phyloP scores from a whole-genome alignment of 2,797 vertebrate genomes.

The Scolopax bukidnonensis region DNA sequence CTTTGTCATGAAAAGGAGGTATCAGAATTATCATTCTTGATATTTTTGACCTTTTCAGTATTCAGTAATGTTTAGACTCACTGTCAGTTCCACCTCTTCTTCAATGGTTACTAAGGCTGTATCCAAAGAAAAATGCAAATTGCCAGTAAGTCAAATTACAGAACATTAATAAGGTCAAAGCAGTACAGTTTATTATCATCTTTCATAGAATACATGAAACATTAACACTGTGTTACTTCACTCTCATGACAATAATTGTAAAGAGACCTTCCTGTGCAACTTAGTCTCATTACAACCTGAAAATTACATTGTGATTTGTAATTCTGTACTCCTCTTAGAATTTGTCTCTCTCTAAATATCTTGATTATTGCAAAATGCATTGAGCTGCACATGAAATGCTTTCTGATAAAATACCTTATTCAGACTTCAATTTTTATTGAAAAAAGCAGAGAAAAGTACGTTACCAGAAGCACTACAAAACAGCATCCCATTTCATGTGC shows the following conservation, averaged over 20 bases:
- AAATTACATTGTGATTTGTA: slow-evolving; percentile 55
- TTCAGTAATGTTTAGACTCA: slow-evolving; percentile 15
- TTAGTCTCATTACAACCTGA: slow-evolving; percentile 40
- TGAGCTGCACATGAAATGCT: background rate
- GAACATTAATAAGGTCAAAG: slow-evolving; percentile 63
- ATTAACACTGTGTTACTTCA: slow-evolving; percentile 29
- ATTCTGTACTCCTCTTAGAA: background rate
- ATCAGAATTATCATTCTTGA: slow-evolving; percentile 19
- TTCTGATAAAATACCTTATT: background rate
- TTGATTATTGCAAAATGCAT: slow-evolving; percentile 4
- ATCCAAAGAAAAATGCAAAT: slow-evolving; percentile 32
- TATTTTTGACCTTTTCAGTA: slow-evolving; percentile 43
- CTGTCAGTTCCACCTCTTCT: slow-evolving; percentile 7
- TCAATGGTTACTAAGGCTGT: slow-evolving; percentile 17
- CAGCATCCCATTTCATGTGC: background rate
- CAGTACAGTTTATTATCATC: slow-evolving; percentile 49
- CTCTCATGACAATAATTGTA: slow-evolving; percentile 43
- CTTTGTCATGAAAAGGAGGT: background rate
- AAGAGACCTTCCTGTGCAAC: slow-evolving; percentile 25
- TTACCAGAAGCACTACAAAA: background rate
- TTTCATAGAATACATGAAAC: slow-evolving; percentile 40
- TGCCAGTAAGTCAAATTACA: slow-evolving; percentile 46
- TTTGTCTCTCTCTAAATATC: slow-evolving; percentile 45
- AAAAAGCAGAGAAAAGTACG: background rate
- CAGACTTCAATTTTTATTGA: background rate